Percentiles rank a stretch among this genome's conserved stretches.
phyloP scores from a whole-genome alignment of 2,797 vertebrate genomes.

The Enteromius treurensis region DNA sequence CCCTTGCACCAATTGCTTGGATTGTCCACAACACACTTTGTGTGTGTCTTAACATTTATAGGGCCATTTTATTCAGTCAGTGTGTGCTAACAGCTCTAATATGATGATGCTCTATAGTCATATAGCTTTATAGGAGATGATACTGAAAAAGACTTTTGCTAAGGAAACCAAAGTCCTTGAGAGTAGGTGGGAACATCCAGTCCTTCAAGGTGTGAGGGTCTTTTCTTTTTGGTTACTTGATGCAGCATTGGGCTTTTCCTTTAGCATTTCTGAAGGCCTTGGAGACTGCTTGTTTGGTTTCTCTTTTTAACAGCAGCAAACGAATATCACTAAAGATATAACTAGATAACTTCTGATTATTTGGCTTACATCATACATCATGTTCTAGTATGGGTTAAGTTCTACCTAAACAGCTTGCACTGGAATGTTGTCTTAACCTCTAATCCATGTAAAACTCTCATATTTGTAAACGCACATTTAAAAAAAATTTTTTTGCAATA shows the following conservation, averaged over 20 bases:
- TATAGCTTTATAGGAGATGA: neutral
- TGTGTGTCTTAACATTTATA: constrained; percentile 61
- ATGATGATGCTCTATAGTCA: neutral
- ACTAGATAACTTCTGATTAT: neutral
- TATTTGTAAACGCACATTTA: neutral
- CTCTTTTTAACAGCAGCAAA: neutral
- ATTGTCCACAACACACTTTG: constrained; percentile 44
- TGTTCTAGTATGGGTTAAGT: neutral
- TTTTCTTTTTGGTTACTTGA: neutral
- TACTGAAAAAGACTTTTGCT: neutral
- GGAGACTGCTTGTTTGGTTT: neutral
- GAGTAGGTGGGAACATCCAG: constrained; percentile 3
- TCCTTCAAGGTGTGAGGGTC: neutral
- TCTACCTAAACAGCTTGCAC: neutral
- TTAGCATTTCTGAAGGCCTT: neutral
- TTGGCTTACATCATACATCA: neutral
- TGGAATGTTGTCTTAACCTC: constrained; percentile 7
- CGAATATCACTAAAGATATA: neutral
- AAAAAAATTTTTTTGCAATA: neutral
- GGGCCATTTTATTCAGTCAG: constrained; percentile 27
- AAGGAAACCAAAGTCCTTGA: constrained; percentile 9
- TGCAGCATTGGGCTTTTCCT: neutral
- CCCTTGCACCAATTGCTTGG: constrained; percentile 65
- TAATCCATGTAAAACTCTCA: constrained; percentile 10
- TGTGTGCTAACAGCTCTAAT: neutral